Base-by-base conservation (phyloP, 1,140 invertebrate species). In the Drosophila sp. region DNA sequence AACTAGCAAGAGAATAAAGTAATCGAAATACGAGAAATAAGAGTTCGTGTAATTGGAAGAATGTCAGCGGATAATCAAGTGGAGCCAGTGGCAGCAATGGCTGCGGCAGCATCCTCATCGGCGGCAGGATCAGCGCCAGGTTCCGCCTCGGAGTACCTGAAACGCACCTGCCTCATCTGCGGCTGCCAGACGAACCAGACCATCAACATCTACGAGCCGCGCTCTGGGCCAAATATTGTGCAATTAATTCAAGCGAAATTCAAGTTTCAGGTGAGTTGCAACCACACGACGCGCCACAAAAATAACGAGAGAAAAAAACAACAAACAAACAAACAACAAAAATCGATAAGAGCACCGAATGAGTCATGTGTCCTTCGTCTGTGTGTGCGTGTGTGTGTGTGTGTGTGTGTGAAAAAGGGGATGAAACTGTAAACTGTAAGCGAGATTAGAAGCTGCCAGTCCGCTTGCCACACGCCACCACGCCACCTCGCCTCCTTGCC, bases 201-300 rank as follows among this genome's bases (percentile, higher is more conserved):
- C 21, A 92, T 92, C 54, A 92, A 92, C 71, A 92, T 92, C 70
- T 91, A 91, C 45, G 91, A 92, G 67, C 91, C 91, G 14, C 87
- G 91, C 58, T 84, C 76, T 62, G 91, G 91, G 14, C 91, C 91
- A 54, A 92, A 92, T 67, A 92, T 92, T 53, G 91, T 92, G 36
- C 81, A 92, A 72, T 56, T 92, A 21, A 92, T 92, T 41, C 91
- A 92, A 62, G 91, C 90, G 40, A 92, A 92, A 90, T 92, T 92
- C 57, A 91, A 91, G 76, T 90, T 92, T 59, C 91, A 92, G 90
- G 91, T 92, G 78, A 72, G 76, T 62, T 62, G 59, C 59, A 51
- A 41, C 45, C 40, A 13, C 13, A 8, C n/a, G 18, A 27, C 4
- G 57, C 32, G 57, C 57, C 58, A 62, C 11, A 13, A 41, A 13